Evolutionary conservation across 1,140 invertebrate species (phyloP), one percentile per base, ranked within the genome.

Genomic region (Drosophila tristis): DNA sequence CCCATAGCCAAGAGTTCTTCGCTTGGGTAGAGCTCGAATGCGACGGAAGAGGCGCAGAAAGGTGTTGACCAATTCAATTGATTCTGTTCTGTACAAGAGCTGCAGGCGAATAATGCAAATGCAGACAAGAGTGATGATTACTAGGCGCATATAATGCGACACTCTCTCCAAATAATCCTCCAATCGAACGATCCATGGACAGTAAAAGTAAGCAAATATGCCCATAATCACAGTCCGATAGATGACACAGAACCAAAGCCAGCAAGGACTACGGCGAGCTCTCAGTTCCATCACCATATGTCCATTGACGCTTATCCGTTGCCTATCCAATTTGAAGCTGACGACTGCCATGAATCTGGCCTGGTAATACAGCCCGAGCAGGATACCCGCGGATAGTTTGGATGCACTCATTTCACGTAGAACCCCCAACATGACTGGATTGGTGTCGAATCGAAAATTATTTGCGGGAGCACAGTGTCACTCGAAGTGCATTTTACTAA

Each of bases 1-100:
- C 0, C 82, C 70, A 26, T 50, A 79, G 0, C 62, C 65, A 13
- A 2, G 25, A 0, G 20, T 5, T 1, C 54, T 59, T 7, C 43
- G 42, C 0, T 47, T 35, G 1, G 15, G 25, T 15, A 79, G 29
- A 1, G 7, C 42, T 5, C 42, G 39, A 0, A 79, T 50, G 11
- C 62, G 13, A 0, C 58, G 45, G 9, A 66, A 76, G 0, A 87
- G 44, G 0, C 23, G 26, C 0, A 87, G 2, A 16, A 68, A 79
- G 3, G 44, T 7, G 11, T 82, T 65, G 2, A 76, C 23, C 13
- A 87, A 6, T 1, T 15, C 0, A 4, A 64, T 29, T 0, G 72
- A 20, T 2, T 62, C 35, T 0, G 53, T 1, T 4, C 20, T 57
- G 25, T 55, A 31, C 2, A 35, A 47, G 25, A 61, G 6, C 15